phyloP scores from a whole-genome alignment of 2,888 invertebrate genomes.

The Anthoptus insignis region DNA sequence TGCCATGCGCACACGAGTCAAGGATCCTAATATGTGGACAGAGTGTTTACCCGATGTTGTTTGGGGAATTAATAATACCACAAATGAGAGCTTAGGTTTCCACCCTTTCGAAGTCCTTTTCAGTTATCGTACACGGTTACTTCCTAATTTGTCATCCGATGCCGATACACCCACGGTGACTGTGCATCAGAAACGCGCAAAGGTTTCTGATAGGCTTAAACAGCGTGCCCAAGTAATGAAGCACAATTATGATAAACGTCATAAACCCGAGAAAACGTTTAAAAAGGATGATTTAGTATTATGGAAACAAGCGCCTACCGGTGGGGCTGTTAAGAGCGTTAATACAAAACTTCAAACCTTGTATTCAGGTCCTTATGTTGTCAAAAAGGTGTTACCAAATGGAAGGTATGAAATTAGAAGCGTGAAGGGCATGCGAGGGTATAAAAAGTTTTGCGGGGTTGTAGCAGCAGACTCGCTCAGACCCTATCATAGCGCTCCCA shows the following conservation, averaged over 20 bases:
- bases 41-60: not conserved
- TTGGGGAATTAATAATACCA: not conserved
- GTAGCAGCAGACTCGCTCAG: slow-evolving; percentile 37
- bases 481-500: slow-evolving; percentile 41
- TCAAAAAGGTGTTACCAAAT: slow-evolving; percentile 37
- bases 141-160: not conserved
- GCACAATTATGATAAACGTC: not conserved
- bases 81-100: not conserved
- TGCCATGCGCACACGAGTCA: not conserved
- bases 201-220: not conserved
- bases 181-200: not conserved
- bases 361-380: slow-evolving; percentile 41
- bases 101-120: not conserved
- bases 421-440: slow-evolving; percentile 39
- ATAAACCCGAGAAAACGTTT: not conserved
- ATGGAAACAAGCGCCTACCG: not conserved
- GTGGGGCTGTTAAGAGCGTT: slow-evolving; percentile 22
- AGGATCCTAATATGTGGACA: not conserved
- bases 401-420: slow-evolving; percentile 41
- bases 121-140: not conserved
- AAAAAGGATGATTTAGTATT: not conserved
- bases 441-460: slow-evolving; percentile 34
- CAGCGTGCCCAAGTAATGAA: not conserved
- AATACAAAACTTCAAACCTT: slow-evolving; percentile 40
- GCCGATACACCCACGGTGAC: not conserved